Base-by-base conservation (phyloP, 2,113 vertebrate genomes). In the Pelmatolapia mariae region DNA sequence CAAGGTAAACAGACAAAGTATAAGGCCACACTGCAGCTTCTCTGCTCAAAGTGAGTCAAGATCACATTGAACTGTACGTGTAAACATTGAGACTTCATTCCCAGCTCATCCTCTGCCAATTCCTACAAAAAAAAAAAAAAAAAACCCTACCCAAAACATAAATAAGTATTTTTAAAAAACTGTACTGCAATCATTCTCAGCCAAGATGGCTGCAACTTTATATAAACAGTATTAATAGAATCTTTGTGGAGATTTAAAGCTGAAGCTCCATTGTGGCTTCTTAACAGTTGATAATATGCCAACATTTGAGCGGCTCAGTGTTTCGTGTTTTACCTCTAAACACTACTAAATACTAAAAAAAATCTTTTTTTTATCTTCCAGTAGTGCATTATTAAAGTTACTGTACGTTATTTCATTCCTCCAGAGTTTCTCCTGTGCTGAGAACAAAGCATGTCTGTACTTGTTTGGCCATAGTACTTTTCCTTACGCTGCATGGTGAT, bases 401-500 rank as follows among this genome's bases (percentile, higher is more conserved):
- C 10, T 61, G 29, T 76, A 29, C 1, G 8, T 2, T 29, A 29
- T 6, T 8, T 50, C 71, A 19, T 76, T 86, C 63, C 71, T 45
- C 13, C 52, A 9, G 57, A 47, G 53, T 43, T 61, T 84, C 83
- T 91, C 63, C 87, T 53, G 5, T 61, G 80, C 68, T 83, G 78
- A 57, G 38, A 68, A 59, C 57, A 82, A 81, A 24, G 83, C 93
- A 88, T 84, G 95, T 89, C 89, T 83, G 53, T 66, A 83, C 95
- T 33, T 93, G 96, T 61, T 79, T 36, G 81, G 80, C 84, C 40
- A 8, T n/a, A 81, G 87, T 59, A 56, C 86, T 84, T 87, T 57
- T 85, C 85, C 86, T 68, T 86, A 86, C 82, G 85, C 76, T 89
- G 84, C 87, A 86, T 76, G 38, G 80, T 94, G 94, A 95, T 90